These are phyloP conservation scores for Osedax frankpressi DNA, from an alignment of 2,888 invertebrate species.

Conservation along the genomic window DNA sequence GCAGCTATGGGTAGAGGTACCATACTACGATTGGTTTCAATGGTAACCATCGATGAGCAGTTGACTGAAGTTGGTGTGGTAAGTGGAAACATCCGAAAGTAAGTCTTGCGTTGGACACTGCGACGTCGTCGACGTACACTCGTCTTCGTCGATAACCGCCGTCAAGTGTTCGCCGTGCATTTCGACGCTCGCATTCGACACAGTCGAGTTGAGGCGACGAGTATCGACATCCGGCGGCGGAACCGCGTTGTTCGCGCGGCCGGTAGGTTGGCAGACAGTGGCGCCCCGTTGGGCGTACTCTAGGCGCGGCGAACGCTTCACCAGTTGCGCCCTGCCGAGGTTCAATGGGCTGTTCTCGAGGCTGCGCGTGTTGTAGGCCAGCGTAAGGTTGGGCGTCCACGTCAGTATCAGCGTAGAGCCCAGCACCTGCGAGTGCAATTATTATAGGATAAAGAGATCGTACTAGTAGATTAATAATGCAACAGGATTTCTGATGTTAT, in stretches of 20 bases:
- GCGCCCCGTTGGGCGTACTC: constrained; percentile 25
- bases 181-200: constrained; percentile 38
- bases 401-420: constrained; percentile 70
- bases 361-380: constrained; percentile 63
- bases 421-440: constrained; percentile 35
- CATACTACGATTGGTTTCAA: neutral
- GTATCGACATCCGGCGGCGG: neutral
- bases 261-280: constrained; percentile 8
- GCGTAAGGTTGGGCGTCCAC: constrained; percentile 83
- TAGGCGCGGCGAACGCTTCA: constrained; percentile 25
- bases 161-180: constrained; percentile 46
- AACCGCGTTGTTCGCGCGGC: neutral
- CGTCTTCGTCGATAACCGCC: constrained; percentile 37
- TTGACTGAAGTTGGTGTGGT: neutral
- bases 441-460: too few species aligned
- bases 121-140: neutral
- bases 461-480: too few species aligned
- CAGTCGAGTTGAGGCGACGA: constrained; percentile 29
- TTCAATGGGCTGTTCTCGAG: constrained; percentile 40
- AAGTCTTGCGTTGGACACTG: neutral
- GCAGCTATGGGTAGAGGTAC: too few species aligned
- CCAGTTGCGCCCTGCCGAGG: constrained; percentile 23
- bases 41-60: neutral
- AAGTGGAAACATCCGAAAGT: neutral
- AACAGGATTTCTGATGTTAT: too few species aligned